Evolutionary conservation across 1,140 invertebrate genomes (phyloP).

Genomic region (Agrilus planipennis): DNA sequence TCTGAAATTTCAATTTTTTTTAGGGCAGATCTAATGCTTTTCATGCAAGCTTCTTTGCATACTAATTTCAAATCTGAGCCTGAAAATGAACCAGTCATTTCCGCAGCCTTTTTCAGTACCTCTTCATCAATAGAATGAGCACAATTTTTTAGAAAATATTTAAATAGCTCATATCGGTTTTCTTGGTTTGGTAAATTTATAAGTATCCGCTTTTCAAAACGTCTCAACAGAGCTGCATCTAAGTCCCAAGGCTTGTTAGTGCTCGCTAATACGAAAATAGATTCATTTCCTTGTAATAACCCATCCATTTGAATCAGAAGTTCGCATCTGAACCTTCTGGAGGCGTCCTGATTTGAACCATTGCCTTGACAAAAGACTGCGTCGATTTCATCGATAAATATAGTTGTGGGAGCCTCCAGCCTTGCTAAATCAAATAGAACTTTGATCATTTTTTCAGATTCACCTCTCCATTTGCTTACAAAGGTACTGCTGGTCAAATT

Average conservation of each 20-base stretch:
- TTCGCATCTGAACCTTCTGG: slow-evolving; percentile 83
- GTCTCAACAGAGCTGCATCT: slow-evolving; percentile 73
- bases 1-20: slow-evolving; percentile 20
- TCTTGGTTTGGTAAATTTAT: slow-evolving; percentile 60
- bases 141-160: slow-evolving; percentile 39
- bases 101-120: slow-evolving; percentile 44
- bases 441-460: slow-evolving; percentile 86
- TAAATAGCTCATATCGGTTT: slow-evolving; percentile 55
- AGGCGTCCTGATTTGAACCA: slow-evolving; percentile 79
- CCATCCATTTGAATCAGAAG: slow-evolving; percentile 89
- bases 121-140: slow-evolving; percentile 23
- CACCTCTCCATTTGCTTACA: slow-evolving; percentile 88
- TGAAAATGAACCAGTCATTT: slow-evolving; percentile 64
- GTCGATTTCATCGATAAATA: slow-evolving; percentile 96
- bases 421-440: slow-evolving; percentile 80
- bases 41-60: slow-evolving; percentile 78
- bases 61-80: slow-evolving; percentile 79
- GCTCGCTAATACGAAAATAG: slow-evolving; percentile 75
- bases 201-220: slow-evolving; percentile 80
- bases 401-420: slow-evolving; percentile 80
- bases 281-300: slow-evolving; percentile 43
- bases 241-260: slow-evolving; percentile 79
- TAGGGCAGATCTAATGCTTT: slow-evolving; percentile 35
- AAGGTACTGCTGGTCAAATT: slow-evolving; percentile 81
- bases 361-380: slow-evolving; percentile 65